Conservation (phyloP, 2,113 vertebrate species). For the Cnemophilus loriae region DNA sequence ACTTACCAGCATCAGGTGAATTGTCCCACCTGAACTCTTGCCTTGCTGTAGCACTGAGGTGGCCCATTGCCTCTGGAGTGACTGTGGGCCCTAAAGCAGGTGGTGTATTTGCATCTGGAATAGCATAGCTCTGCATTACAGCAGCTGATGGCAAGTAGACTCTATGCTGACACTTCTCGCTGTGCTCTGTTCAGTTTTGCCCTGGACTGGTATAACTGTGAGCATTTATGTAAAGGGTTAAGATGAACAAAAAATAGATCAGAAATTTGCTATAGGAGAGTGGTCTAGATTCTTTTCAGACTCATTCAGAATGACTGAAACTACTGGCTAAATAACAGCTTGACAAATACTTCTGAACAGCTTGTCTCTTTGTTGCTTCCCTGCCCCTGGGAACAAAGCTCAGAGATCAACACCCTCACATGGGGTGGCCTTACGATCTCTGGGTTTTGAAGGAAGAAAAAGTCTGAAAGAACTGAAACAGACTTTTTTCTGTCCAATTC, state of each 20-base stretch:
- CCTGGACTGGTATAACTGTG: neutral
- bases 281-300: neutral
- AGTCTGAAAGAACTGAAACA: neutral
- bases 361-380: neutral
- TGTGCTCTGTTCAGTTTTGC: neutral
- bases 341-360: slow-evolving; percentile 3
- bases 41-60: neutral
- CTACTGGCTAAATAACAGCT: neutral
- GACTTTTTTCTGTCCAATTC: neutral
- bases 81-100: neutral
- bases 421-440: neutral
- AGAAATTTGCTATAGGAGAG: neutral
- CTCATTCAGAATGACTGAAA: neutral
- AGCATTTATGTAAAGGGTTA: neutral
- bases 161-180: neutral
- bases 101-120: neutral
- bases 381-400: slow-evolving; percentile 4
- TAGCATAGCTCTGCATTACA: neutral
- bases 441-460: neutral
- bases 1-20: neutral
- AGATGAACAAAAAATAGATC: neutral
- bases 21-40: neutral
- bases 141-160: neutral
- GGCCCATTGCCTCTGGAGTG: neutral
- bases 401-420: neutral